These are phyloP conservation scores for Lateolabrax maculatus DNA, from an alignment of 2,797 vertebrate species.

Conservation along the genomic window DNA sequence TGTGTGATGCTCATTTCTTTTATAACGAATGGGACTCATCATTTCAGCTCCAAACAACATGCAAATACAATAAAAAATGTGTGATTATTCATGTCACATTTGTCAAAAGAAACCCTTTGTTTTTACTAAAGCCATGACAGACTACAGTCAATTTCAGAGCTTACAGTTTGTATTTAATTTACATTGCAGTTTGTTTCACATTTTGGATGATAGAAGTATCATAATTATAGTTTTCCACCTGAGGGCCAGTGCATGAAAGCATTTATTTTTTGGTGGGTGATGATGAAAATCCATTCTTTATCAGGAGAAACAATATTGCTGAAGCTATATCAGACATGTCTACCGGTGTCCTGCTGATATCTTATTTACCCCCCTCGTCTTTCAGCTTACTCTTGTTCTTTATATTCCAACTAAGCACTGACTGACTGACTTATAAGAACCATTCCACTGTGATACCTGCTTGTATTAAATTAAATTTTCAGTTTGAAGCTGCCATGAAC, in stretches of 20 bases:
- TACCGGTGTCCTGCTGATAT: neutral
- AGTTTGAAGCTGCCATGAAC: constrained; percentile 14
- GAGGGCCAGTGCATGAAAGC: neutral
- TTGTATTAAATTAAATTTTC: constrained; percentile 34
- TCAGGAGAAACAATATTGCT: neutral
- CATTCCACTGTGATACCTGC: constrained; percentile 10
- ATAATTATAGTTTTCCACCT: neutral
- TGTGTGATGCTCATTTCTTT: no score
- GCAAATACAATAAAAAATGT: no score
- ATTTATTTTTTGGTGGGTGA: neutral
- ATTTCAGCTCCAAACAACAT: neutral
- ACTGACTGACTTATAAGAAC: constrained; percentile 9
- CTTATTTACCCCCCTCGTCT: neutral
- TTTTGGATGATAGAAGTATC: neutral
- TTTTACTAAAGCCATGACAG: neutral
- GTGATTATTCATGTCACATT: neutral
- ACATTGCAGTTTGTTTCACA: neutral
- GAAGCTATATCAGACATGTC: neutral
- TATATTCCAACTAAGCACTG: neutral
- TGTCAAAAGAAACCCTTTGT: neutral
- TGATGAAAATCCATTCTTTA: neutral
- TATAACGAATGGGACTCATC: no score
- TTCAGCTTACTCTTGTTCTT: neutral
- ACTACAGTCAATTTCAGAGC: neutral
- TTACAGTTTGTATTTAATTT: neutral